phyloP scores from a whole-genome alignment of 2,888 invertebrate genomes.

The Chymomyza amoena region DNA sequence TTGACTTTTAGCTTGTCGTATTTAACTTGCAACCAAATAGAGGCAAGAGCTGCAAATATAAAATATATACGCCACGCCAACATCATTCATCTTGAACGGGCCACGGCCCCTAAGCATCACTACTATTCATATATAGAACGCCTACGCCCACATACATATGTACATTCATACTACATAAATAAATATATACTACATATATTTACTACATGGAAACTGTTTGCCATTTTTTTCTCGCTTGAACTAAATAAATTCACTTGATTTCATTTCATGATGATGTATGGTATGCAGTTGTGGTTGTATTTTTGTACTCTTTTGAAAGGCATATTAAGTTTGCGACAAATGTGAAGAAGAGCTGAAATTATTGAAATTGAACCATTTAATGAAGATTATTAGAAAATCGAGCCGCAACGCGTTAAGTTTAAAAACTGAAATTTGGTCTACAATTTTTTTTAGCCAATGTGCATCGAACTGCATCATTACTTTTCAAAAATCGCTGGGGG shows the following conservation, averaged over 20 bases:
- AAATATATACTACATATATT: neutral
- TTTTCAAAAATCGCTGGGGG: no score
- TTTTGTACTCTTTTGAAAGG: neutral
- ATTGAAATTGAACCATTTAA: no score
- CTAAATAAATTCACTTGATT: constrained; percentile 70
- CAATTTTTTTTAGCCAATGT: no score
- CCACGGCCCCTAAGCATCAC: constrained; percentile 13
- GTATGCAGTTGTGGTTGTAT: constrained; percentile 46
- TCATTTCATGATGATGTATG: constrained; percentile 66
- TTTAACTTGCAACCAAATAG: constrained; percentile 62
- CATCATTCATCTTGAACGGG: constrained; percentile 60
- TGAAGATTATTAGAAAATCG: no score
- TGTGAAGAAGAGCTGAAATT: neutral
- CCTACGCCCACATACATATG: constrained; percentile 21
- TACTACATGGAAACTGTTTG: neutral
- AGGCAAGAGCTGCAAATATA: constrained; percentile 30
- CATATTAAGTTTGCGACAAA: neutral
- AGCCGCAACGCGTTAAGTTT: no score
- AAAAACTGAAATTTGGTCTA: no score
- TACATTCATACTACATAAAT: constrained; percentile 3
- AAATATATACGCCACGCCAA: constrained; percentile 36
- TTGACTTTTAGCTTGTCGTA: constrained; percentile 53
- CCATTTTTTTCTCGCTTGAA: constrained; percentile 11
- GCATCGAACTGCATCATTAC: no score
- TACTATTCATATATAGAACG: neutral